Base-by-base conservation (phyloP, 2,888 invertebrate species). In the Ennomos quercinarius region DNA sequence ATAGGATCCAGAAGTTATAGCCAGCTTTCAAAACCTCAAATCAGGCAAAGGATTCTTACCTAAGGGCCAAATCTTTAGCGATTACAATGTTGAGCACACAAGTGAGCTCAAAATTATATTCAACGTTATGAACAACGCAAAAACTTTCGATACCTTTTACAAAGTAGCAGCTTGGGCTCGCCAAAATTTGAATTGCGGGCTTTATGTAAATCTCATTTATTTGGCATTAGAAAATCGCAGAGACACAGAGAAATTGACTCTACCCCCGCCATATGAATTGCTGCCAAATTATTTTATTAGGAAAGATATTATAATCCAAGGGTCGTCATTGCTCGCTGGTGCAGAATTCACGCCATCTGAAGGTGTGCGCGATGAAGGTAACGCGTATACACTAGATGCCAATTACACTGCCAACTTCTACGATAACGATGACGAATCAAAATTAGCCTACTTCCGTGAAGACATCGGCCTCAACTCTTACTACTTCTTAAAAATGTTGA, bases 371-470 rank as follows among this genome's bases (percentile, higher is more conserved):
- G 78, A 84, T 52, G 89, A 89, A 71, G 92, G 89, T 10, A 90
- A 87, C 63, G 67, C 83, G 6, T 92, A 88, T 56, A 76, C 82
- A 46, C 66, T 92, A 36, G 83, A 86, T 58, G 81, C 87, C 35
- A 88, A 91, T 70, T 92, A 92, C 52, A 91, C 92, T 48, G 69
- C 77, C 11, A 77, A 87, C 58, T 86, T 88, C 61, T 81, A 79
- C 51, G 84, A 87, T 40, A 84, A 87, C 42, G 78, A 85, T 63
- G 82, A 90, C n/a, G 95, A 95, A 66, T 91, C 93, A 61, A 93
- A 93, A 70, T 71, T 96, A 55, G 93, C 94, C 44, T 96, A 96
- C 80, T 96, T 95, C 82, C 94, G 94, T n/a, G 95, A 96, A 82
- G 96, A 96, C 75, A 84, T 96, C 57, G 95, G 95, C 48, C 86